Evolutionary conservation across 2,113 vertebrate genomes (phyloP).

Genomic region (Leuciscus idus): DNA sequence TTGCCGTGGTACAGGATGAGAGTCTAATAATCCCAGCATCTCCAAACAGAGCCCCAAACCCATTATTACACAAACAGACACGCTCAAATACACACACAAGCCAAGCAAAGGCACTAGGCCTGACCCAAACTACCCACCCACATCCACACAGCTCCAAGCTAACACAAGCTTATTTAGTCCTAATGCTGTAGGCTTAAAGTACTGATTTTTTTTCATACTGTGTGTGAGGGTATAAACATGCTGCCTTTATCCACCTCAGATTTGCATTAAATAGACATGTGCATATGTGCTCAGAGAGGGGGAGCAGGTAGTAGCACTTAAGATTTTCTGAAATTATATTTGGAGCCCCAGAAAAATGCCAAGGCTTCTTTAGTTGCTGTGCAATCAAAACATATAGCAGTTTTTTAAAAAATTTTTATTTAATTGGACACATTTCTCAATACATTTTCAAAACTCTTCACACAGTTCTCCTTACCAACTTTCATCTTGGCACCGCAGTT

Average conservation of each 20-base stretch:
- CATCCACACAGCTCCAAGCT: constrained; percentile 27
- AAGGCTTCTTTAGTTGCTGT: background rate
- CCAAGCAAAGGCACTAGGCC: constrained; percentile 13
- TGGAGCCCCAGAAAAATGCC: background rate
- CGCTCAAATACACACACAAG: constrained; percentile 15
- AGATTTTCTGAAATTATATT: background rate
- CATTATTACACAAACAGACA: constrained; percentile 71
- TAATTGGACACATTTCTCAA: no score
- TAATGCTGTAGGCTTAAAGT: constrained; percentile 67
- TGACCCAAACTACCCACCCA: constrained; percentile 18
- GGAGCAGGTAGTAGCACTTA: background rate
- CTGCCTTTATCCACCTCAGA: constrained; percentile 69
- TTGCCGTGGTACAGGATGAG: constrained; percentile 69
- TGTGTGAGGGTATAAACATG: constrained; percentile 68
- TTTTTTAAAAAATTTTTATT: background rate
- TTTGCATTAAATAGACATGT: constrained; percentile 67
- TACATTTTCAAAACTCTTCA: no score
- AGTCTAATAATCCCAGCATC: constrained; percentile 73
- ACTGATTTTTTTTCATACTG: constrained; percentile 65
- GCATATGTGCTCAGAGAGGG: constrained; percentile 66
- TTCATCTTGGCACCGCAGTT: no score
- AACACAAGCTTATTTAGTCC: constrained; percentile 69
- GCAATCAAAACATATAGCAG: background rate
- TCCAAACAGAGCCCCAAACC: constrained; percentile 69
- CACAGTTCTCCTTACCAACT: no score